Percentiles rank a stretch among this genome's conserved stretches.
phyloP scores from a whole-genome alignment of 2,888 invertebrate genomes.

The Lathronympha strigana region DNA sequence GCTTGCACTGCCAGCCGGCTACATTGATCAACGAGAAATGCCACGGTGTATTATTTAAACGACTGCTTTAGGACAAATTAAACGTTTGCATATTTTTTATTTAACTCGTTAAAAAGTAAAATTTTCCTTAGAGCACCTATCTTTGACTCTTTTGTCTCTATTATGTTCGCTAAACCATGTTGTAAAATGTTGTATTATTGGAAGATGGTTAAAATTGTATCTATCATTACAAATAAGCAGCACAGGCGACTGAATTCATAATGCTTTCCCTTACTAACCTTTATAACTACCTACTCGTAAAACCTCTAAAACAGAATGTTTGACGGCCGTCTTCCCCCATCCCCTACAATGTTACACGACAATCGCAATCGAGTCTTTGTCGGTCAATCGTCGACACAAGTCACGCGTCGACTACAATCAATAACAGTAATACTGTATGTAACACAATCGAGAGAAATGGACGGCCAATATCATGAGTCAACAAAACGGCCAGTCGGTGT shows the following conservation, averaged over 20 bases:
- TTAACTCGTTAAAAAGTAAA: too few relatives aligned
- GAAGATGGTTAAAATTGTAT: too few relatives aligned
- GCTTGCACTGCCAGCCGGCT: conserved; percentile 47
- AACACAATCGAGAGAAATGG: conserved; percentile 77
- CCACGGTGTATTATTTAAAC: conserved; percentile 16
- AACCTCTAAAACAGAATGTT: conserved; percentile 24
- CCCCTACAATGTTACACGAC: conserved; percentile 24
- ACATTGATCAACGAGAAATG: conserved; percentile 14
- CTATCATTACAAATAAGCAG: too few relatives aligned
- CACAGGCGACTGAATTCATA: too few relatives aligned
- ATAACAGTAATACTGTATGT: conserved; percentile 77
- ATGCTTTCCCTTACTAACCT: conserved; percentile 15
- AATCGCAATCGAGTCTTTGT: conserved; percentile 38
- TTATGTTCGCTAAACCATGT: too few relatives aligned
- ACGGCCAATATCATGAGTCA: conserved; percentile 81
- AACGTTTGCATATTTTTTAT: background rate
- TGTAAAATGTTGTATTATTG: too few relatives aligned
- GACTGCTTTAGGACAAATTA: conserved; percentile 3
- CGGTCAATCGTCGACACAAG: conserved; percentile 73
- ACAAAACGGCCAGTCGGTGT: conserved; percentile 54
- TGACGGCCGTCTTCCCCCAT: conserved; percentile 26
- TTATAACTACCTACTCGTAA: background rate
- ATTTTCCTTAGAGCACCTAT: too few relatives aligned
- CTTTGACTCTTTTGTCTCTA: too few relatives aligned
- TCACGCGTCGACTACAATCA: conserved; percentile 81